These are phyloP conservation scores for Mesorhabditis belari DNA, from an alignment of 2,888 invertebrate species.

Conservation along the genomic window DNA sequence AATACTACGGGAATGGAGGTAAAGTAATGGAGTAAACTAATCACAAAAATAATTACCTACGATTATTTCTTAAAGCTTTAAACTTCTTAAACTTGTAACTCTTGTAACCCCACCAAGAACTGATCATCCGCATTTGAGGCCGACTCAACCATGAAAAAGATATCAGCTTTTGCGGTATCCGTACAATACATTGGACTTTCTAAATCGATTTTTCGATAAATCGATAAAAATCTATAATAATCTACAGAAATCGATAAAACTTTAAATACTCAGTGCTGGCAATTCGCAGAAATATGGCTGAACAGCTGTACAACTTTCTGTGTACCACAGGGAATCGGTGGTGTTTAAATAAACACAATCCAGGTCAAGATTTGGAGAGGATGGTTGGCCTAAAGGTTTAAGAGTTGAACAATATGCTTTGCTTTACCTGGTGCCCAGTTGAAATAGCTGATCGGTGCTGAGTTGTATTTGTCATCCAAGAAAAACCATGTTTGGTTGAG, in stretches of 20 bases:
- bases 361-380: no score
- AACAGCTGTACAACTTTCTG: neutral
- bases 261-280: neutral
- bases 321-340: neutral
- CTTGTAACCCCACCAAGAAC: neutral
- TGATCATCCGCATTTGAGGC: neutral
- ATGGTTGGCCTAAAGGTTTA: no score
- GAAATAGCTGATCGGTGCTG: neutral
- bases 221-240: neutral
- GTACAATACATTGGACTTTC: neutral
- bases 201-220: neutral
- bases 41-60: no score
- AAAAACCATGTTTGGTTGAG: neutral
- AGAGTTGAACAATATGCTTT: no score
- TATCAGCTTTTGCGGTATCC: neutral
- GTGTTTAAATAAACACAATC: neutral
- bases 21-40: no score
- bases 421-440: neutral
- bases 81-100: no score
- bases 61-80: no score
- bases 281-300: neutral
- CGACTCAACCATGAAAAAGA: neutral
- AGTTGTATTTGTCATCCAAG: neutral
- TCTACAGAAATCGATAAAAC: no score
- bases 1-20: no score